phyloP scores from a whole-genome alignment of 2,797 vertebrate genomes.

The Ficedula albicollis region DNA sequence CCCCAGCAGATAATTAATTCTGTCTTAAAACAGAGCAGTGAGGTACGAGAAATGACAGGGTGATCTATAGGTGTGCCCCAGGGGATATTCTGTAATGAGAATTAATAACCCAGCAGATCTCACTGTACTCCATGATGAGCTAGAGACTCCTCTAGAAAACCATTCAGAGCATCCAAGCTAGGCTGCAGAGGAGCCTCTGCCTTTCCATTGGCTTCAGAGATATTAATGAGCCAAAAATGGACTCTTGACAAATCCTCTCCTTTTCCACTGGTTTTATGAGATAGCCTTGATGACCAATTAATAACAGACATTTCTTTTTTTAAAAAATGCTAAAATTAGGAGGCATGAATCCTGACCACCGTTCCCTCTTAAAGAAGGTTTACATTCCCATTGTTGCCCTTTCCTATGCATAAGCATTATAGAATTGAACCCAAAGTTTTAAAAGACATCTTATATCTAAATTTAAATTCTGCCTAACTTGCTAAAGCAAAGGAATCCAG shows the following conservation, averaged over 20 bases:
- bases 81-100: constrained; percentile 20
- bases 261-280: neutral
- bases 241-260: neutral
- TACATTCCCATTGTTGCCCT: neutral
- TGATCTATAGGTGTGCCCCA: constrained; percentile 9
- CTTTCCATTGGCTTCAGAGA: neutral
- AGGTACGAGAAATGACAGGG: neutral
- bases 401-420: neutral
- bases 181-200: neutral
- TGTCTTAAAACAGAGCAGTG: constrained; percentile 15
- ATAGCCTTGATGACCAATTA: neutral
- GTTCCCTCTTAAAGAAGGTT: neutral
- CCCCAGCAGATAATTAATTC: neutral
- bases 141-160: neutral
- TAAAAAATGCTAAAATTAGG: neutral
- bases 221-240: neutral
- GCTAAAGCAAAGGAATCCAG: neutral
- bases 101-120: neutral
- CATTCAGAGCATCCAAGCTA: neutral
- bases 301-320: neutral
- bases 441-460: neutral
- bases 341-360: neutral
- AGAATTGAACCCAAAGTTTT: neutral
- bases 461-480: neutral
- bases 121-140: neutral